Base-by-base conservation (phyloP, 2,797 vertebrate species). In the Helarctos malayanus region DNA sequence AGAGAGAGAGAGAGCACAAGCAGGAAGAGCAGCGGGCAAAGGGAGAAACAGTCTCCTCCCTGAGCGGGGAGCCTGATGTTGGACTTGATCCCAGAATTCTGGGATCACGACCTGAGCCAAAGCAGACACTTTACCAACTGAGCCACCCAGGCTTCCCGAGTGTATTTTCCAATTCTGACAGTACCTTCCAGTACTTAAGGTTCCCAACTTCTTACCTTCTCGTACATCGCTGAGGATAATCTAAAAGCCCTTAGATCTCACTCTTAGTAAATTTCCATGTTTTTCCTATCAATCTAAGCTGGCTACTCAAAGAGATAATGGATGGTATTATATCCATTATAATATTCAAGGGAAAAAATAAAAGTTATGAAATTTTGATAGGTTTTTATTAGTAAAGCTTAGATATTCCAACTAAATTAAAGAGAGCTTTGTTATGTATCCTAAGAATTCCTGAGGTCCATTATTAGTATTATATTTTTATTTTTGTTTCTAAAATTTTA, bases 291-390 rank as follows among this genome's bases (percentile, higher is more conserved):
- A 49, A 47, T 57, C 29, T 79, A 38, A 5, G 7, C 41, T 86
- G 21, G 15, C 6, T n/a, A 57, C 18, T 68, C 32, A 84, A 79
- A 93, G 69, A 83, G 5, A 73, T 19, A 29, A 59, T 52, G 75
- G 76, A 82, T 89, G 13, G 27, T 89, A 19, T 25, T 47, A 15
- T 52, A 3, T 68, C 10, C 68, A 75, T 85, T 80, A 76, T 52
- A 71, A 76, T 65, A 47, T 10, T 83, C 49, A 84, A 84, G 13
- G 13, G 14, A 21, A 45, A 73, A 71, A n/a, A 35, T 88, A 16
- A 86, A 49, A 76, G 35, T 71, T 94, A 49, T 89, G 68, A 82
- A 87, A 57, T 82, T 73, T 92, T 81, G 38, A 90, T 86, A 75
- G 69, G 5, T 4, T 79, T 86, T 83, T 95, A 52, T 91, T 47